Conservation (phyloP, 2,797 vertebrate genomes). For the Acrossocheilus wenchowensis region DNA sequence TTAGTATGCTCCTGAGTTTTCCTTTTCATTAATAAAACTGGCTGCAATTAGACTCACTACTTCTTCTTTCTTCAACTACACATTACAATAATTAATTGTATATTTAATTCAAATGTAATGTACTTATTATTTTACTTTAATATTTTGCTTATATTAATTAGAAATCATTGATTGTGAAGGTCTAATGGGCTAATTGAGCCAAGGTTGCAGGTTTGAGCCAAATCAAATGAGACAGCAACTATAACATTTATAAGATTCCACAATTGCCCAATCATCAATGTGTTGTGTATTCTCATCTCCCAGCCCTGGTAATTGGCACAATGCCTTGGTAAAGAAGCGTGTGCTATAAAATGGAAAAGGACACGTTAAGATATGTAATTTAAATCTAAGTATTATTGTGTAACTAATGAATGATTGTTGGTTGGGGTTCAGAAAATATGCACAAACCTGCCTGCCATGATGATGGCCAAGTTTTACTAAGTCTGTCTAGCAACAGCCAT, state of each 20-base stretch:
- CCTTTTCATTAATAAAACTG: background rate
- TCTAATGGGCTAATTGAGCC: background rate
- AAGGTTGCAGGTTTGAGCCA: background rate
- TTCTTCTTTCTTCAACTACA: background rate
- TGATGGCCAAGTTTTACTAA: constrained; percentile 33
- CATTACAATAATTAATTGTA: background rate
- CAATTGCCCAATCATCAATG: constrained; percentile 2
- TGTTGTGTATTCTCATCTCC: background rate
- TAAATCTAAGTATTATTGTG: background rate
- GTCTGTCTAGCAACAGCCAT: constrained; percentile 52
- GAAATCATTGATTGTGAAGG: background rate
- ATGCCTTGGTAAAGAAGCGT: too few species aligned
- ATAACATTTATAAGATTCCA: background rate
- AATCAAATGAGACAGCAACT: constrained; percentile 9
- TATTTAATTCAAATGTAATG: background rate
- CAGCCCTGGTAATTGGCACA: background rate
- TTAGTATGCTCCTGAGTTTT: background rate
- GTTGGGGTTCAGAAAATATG: background rate
- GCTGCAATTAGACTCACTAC: background rate
- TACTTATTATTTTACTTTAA: background rate
- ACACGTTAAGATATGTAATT: background rate
- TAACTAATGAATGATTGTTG: constrained; percentile 5
- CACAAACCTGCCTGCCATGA: constrained; percentile 17
- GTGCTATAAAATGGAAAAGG: background rate
- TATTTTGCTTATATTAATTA: background rate